A percentile compares a stretch with the other conserved stretches of the same genome.
These are phyloP conservation scores for Eptesicus fuscus DNA, from an alignment of 2,113 vertebrate genomes.

Conservation along the genomic window DNA sequence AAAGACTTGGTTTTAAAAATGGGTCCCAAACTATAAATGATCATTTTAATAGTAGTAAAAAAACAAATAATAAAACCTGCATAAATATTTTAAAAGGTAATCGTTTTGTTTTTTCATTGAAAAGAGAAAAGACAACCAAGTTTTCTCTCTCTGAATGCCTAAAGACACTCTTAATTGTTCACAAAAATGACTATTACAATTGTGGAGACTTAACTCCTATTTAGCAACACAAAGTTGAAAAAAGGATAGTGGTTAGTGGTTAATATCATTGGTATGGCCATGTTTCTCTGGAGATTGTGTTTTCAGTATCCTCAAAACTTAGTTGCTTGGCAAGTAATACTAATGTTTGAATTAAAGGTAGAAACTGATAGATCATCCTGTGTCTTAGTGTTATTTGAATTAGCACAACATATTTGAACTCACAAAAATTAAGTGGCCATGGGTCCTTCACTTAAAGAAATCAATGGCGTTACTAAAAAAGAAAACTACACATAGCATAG, in stretches of 20 bases:
- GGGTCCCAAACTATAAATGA: neutral
- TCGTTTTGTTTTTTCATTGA: neutral
- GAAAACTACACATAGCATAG: neutral
- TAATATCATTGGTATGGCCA: neutral
- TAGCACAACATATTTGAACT: neutral
- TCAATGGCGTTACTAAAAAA: neutral
- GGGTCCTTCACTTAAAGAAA: neutral
- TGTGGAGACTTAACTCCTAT: neutral
- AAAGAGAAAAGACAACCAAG: neutral
- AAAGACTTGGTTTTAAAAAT: neutral
- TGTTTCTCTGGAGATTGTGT: neutral
- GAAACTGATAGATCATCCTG: neutral
- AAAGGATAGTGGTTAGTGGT: neutral
- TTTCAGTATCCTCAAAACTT: neutral
- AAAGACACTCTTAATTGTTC: neutral
- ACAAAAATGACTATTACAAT: neutral
- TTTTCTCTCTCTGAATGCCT: neutral
- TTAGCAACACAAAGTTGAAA: neutral
- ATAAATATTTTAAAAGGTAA: neutral
- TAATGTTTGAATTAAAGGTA: slow-evolving; percentile 9
- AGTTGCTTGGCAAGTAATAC: neutral
- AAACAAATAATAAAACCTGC: neutral
- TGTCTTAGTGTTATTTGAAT: neutral
- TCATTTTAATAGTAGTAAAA: neutral
- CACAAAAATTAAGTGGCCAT: neutral